Percentiles rank a stretch among this genome's conserved stretches.
Conservation (phyloP, 2,113 vertebrate species). For the Rhipidura dahli region DNA sequence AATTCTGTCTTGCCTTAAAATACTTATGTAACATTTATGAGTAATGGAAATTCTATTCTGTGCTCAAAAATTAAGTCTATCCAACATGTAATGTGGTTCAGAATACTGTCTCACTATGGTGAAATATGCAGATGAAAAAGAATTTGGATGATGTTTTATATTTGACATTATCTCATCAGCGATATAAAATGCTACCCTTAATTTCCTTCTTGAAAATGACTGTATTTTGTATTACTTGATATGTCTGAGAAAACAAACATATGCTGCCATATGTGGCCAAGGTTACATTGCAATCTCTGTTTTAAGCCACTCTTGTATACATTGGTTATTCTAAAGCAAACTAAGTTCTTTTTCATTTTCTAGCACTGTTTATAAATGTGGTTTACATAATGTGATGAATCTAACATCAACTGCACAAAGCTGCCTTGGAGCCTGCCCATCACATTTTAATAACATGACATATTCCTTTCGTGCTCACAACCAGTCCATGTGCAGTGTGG, state of each 20-base stretch:
- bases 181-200: neutral
- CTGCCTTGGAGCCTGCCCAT: conserved; percentile 62
- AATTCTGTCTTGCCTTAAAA: neutral
- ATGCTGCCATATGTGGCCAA: neutral
- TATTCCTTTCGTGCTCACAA: conserved; percentile 63
- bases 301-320: neutral
- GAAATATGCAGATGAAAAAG: neutral
- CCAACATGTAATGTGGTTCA: neutral
- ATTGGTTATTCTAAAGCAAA: neutral
- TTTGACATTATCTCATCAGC: neutral
- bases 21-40: neutral
- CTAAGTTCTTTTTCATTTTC: conserved; percentile 5
- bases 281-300: neutral
- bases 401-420: conserved; percentile 56
- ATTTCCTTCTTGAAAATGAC: neutral
- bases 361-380: conserved; percentile 59
- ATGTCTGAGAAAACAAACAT: neutral
- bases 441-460: conserved; percentile 73
- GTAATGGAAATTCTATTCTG: neutral
- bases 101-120: neutral
- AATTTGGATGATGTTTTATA: neutral
- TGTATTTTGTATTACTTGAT: neutral
- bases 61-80: neutral
- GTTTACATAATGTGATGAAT: conserved; percentile 60
- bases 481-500: conserved; percentile 43